These are phyloP conservation scores for Momotus momota DNA, from an alignment of 2,797 vertebrate species.

Conservation along the genomic window DNA sequence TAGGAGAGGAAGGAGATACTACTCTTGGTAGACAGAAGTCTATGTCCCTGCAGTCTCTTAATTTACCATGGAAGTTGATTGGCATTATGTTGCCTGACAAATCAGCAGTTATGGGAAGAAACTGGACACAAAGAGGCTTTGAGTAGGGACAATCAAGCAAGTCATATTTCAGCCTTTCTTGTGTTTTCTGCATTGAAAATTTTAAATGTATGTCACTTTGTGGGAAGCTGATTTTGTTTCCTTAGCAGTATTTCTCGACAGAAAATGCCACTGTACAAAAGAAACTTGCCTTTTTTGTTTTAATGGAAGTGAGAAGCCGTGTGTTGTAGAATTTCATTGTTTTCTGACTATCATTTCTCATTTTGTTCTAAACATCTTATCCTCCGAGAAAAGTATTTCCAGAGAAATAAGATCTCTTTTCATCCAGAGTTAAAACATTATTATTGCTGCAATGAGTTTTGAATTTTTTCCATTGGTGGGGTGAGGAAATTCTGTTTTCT, in stretches of 20 bases:
- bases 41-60: not conserved
- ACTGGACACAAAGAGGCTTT: not conserved
- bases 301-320: not conserved
- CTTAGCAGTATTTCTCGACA: not conserved
- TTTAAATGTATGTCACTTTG: not conserved
- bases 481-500: not conserved
- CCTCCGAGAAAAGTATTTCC: constrained; percentile 16
- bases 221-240: constrained; percentile 9
- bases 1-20: not conserved
- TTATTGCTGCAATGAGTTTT: not conserved
- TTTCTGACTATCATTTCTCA: not conserved
- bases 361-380: not conserved
- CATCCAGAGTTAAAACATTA: not conserved
- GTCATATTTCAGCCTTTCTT: not conserved
- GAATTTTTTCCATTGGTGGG: not conserved
- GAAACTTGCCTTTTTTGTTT: not conserved
- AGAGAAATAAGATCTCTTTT: not conserved
- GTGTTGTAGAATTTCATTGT: not conserved
- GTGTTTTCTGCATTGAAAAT: not conserved
- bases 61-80: too few relatives aligned
- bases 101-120: constrained; percentile 7
- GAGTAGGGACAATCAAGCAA: not conserved
- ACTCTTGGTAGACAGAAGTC: not conserved
- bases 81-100: not conserved
- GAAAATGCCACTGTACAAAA: not conserved